phyloP scores from a whole-genome alignment of 1,140 invertebrate species.

The Calliphora vicina region DNA sequence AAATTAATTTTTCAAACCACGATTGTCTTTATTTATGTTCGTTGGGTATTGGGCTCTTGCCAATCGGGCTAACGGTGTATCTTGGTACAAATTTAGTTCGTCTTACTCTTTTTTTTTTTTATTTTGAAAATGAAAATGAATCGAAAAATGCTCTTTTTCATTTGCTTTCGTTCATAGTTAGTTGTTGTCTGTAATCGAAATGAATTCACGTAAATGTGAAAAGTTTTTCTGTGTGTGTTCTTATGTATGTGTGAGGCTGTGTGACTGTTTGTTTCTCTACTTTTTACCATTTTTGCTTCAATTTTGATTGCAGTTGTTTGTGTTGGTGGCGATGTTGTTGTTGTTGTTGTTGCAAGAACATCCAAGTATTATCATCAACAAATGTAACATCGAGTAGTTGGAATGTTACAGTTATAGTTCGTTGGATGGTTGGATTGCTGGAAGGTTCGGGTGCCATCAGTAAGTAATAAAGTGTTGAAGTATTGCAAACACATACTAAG shows the following conservation, averaged over 20 bases:
- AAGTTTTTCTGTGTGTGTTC: slow-evolving; percentile 19
- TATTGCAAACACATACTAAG: slow-evolving; percentile 32
- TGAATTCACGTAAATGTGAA: slow-evolving; percentile 34
- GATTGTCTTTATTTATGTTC: too few relatives aligned
- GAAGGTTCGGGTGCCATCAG: not conserved
- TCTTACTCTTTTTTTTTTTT: not conserved
- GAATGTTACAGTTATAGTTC: not conserved
- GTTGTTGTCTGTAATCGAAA: slow-evolving; percentile 23
- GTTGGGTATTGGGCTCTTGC: too few relatives aligned
- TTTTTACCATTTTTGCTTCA: not conserved
- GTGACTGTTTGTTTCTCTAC: not conserved
- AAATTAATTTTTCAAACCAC: too few relatives aligned
- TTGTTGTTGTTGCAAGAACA: not conserved
- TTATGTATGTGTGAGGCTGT: too few relatives aligned
- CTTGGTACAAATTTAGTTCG: too few relatives aligned
- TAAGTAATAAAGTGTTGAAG: slow-evolving; percentile 33
- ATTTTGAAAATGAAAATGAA: slow-evolving; percentile 14
- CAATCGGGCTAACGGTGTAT: too few relatives aligned
- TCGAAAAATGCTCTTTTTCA: slow-evolving; percentile 25
- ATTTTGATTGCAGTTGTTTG: not conserved
- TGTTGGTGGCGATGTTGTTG: not conserved
- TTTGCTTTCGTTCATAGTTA: not conserved
- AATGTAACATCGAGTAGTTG: not conserved
- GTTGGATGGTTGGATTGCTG: not conserved
- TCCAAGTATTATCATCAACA: slow-evolving; percentile 9